Conservation (phyloP, 1,140 invertebrate species). For the Microplitis mediator region DNA sequence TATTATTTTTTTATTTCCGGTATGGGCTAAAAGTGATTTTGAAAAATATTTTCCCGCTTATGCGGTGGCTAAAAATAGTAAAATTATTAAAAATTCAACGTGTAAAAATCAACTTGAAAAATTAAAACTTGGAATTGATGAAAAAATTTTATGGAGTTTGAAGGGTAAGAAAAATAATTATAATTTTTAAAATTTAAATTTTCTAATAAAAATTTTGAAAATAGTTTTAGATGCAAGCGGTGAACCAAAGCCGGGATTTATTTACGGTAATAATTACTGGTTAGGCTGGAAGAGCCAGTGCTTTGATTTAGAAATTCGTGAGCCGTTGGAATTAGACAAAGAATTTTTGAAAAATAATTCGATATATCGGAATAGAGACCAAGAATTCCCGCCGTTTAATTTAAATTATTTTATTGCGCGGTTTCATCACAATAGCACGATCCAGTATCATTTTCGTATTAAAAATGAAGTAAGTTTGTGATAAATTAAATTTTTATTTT, state of each 20-base stretch:
- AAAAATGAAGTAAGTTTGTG: slow-evolving; percentile 50
- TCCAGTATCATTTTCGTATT: slow-evolving; percentile 53
- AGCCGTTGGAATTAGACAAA: slow-evolving; percentile 37
- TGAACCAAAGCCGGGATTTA: slow-evolving; percentile 52
- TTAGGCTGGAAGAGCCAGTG: slow-evolving; percentile 57
- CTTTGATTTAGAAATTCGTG: slow-evolving; percentile 40
- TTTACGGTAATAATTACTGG: slow-evolving; percentile 64
- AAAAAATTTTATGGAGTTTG: slow-evolving; percentile 44
- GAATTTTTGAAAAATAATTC: slow-evolving; percentile 43
- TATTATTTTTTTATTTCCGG: not conserved
- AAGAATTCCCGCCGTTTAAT: slow-evolving; percentile 55
- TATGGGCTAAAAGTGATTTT: too few species aligned
- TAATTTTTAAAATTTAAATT: not conserved
- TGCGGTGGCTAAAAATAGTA: slow-evolving; percentile 35
- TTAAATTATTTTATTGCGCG: slow-evolving; percentile 52
- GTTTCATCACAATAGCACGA: slow-evolving; percentile 57
- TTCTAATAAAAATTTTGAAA: not conserved
- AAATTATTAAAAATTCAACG: slow-evolving; percentile 33
- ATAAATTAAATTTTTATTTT: not conserved
- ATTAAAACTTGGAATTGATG: slow-evolving; percentile 43
- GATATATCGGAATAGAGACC: slow-evolving; percentile 37
- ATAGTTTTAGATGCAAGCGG: slow-evolving; percentile 63
- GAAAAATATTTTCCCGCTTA: slow-evolving; percentile 42
- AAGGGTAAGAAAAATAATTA: slow-evolving; percentile 45
- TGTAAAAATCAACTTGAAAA: slow-evolving; percentile 41